A percentile compares a stretch with the other conserved stretches of the same genome.
Conservation (phyloP, 2,888 invertebrate genomes). For the Shargacucullia verbasci region DNA sequence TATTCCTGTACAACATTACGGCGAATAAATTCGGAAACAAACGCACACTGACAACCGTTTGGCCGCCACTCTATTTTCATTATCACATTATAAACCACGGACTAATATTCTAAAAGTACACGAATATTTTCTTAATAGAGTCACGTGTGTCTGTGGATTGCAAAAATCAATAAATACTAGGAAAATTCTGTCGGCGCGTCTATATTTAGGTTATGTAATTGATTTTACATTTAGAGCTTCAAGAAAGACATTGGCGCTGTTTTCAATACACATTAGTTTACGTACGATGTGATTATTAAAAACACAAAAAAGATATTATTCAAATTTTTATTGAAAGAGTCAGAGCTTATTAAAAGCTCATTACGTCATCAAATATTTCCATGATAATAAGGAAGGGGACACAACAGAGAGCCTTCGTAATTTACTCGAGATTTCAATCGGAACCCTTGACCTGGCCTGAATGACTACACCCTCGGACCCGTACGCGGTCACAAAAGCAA, state of each 20-base stretch:
- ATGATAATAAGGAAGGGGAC: conserved; percentile 8
- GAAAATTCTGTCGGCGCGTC: conserved; percentile 14
- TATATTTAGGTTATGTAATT: background rate
- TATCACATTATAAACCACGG: conserved; percentile 19
- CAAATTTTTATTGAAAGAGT: conserved; percentile 22
- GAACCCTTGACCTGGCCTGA: conserved; percentile 44
- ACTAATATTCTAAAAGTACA: conserved; percentile 8
- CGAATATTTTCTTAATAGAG: conserved; percentile 1
- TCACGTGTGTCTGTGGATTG: background rate
- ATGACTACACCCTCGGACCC: conserved; percentile 30
- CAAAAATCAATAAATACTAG: conserved; percentile 34
- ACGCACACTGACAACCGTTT: conserved; percentile 51
- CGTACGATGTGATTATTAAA: background rate
- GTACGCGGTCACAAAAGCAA: conserved; percentile 19
- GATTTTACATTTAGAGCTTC: background rate
- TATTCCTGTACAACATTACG: conserved; percentile 65
- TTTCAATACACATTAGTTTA: background rate
- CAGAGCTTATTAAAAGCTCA: conserved; percentile 39
- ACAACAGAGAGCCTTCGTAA: conserved; percentile 24
- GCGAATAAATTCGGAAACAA: conserved; percentile 68
- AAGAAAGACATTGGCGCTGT: background rate
- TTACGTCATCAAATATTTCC: conserved; percentile 32
- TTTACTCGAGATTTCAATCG: conserved; percentile 50
- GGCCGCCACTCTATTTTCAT: conserved; percentile 42
- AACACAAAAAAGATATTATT: background rate